phyloP scores from a whole-genome alignment of 2,797 vertebrate genomes.

The Apodemus agrarius region DNA sequence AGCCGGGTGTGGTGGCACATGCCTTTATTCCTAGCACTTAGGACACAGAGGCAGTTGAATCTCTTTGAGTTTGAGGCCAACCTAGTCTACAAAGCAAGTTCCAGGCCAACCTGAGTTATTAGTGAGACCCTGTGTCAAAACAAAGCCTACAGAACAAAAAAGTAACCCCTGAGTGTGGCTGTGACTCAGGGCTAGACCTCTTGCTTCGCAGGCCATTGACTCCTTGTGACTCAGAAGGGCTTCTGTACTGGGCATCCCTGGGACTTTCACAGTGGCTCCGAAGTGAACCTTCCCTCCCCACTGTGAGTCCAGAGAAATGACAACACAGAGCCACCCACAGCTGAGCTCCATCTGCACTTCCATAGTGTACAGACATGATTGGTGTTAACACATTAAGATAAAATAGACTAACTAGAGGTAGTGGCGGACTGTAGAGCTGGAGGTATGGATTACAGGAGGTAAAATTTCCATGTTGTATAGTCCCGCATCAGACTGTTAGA shows the following conservation, averaged over 20 bases:
- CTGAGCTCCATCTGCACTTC: conserved; percentile 58
- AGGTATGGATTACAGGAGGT: not conserved
- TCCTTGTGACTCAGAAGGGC: conserved; percentile 63
- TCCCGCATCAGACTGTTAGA: no score
- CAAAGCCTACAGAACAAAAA: not conserved
- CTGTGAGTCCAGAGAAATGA: conserved; percentile 63
- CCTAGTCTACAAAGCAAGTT: not conserved
- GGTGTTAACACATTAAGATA: conserved; percentile 69
- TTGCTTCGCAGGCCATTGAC: not conserved
- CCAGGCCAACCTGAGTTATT: not conserved
- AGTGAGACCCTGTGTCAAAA: not conserved
- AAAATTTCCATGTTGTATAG: no score
- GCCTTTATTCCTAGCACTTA: not conserved
- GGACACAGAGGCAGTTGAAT: not conserved
- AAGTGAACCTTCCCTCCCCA: not conserved
- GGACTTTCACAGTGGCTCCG: not conserved
- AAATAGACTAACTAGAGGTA: conserved; percentile 68
- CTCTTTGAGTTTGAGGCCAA: not conserved
- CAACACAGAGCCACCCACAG: conserved; percentile 39
- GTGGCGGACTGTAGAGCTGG: conserved; percentile 47
- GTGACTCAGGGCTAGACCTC: not conserved
- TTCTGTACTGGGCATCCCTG: conserved; percentile 67
- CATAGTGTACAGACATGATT: conserved; percentile 51
- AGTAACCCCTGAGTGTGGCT: no score
- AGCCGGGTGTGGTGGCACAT: not conserved